Evolutionary conservation across 1,140 invertebrate species (phyloP), one percentile per base, ranked within the genome.

Genomic region (Oppia nitens): DNA sequence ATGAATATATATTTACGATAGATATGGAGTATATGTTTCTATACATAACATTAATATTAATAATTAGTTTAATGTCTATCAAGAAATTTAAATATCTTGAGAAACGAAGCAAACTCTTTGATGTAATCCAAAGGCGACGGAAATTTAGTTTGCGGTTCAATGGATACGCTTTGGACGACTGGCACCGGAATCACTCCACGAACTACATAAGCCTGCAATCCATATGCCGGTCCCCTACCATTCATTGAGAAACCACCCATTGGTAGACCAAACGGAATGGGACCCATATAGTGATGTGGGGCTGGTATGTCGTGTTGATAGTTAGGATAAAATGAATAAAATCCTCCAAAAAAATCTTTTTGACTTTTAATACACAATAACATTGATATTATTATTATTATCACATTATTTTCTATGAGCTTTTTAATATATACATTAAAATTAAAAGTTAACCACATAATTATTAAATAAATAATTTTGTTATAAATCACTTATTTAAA

Each of bases 291-390:
- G 25, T 47, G 47, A 24, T 47, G 20, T 14, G 29, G 20, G 11
- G 20, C n/a, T 14, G 55, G 55, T 26, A 47, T 20, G 47, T 56
- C 55, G 23, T 47, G 25, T 4, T 47, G 14, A 26, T 56, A 56
- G 2, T 32, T 45, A 20, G 55, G 55, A 56, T 56, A 23, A 26
- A 47, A 56, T 17, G n/a, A 24, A n/a, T 47, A 56, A 26, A 25
- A 56, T 17, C 55, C 55, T 47, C 29, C 55, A 27, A 47, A 56
- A 56, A 56, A 56, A 23, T 56, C 55, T 56, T 56, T n/a, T n/a
- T n/a, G n/a, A n/a, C n/a, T n/a, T n/a, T n/a, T n/a, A n/a, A n/a
- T n/a, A n/a, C n/a, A n/a, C n/a, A n/a, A n/a, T n/a, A n/a, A n/a
- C n/a, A n/a, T n/a, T n/a, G n/a, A n/a, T n/a, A n/a, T n/a, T n/a